These are phyloP conservation scores for Oscheius onirici DNA, from an alignment of 2,888 invertebrate species.

Conservation along the genomic window DNA sequence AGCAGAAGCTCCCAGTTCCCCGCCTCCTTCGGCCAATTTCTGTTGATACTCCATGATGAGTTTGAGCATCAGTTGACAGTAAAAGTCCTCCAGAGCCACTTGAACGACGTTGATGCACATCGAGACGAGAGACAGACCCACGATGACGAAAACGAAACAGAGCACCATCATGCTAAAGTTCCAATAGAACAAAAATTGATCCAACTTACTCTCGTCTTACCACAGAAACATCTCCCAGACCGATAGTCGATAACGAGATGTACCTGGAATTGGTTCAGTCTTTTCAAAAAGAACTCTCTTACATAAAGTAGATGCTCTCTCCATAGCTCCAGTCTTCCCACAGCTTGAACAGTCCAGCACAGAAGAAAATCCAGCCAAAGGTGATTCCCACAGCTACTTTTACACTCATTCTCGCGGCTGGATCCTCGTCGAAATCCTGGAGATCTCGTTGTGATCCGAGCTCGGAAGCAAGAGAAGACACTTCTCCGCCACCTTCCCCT, in stretches of 20 bases:
- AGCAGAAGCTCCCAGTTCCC: conserved; percentile 66
- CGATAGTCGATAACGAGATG: conserved; percentile 73
- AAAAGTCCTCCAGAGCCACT: conserved; percentile 69
- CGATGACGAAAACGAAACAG: conserved; percentile 72
- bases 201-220: conserved; percentile 63
- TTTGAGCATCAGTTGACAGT: conserved; percentile 68
- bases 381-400: conserved; percentile 79
- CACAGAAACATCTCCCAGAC: conserved; percentile 68
- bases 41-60: conserved; percentile 70
- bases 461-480: conserved; percentile 50
- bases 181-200: too few species aligned
- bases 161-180: conserved; percentile 70
- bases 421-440: conserved; percentile 47
- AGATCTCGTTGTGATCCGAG: conserved; percentile 47
- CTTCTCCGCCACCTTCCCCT: conserved; percentile 35
- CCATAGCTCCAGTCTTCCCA: conserved; percentile 82
- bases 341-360: conserved; percentile 87
- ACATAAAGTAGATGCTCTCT: conserved; percentile 74
- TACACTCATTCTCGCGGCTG: conserved; percentile 52
- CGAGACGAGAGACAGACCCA: conserved; percentile 74
- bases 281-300: too few species aligned
- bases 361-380: conserved; percentile 87
- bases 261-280: too few species aligned
- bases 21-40: conserved; percentile 63
- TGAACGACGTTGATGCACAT: conserved; percentile 74